Evolutionary conservation across 2,797 vertebrate species (phyloP).

Genomic region (Aulostomus chinensis): DNA sequence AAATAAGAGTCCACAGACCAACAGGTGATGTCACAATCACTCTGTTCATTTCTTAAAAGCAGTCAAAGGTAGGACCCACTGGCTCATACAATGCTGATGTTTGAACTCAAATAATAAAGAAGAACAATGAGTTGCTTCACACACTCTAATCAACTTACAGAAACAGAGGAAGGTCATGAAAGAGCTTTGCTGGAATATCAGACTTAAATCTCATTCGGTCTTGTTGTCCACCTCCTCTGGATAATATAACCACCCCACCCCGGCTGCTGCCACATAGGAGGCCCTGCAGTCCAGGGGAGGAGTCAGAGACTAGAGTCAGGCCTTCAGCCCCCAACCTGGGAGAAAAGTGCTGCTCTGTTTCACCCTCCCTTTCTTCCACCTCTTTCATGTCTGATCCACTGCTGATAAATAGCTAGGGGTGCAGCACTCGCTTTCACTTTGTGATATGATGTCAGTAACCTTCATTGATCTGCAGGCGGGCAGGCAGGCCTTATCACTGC

Average conservation of each 20-base stretch:
- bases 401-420: slow-evolving; percentile 93
- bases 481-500: slow-evolving; percentile 92
- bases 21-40: too few species aligned
- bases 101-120: not conserved
- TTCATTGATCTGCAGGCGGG: slow-evolving; percentile 95
- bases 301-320: slow-evolving; percentile 19
- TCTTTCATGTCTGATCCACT: slow-evolving; percentile 63
- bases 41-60: too few species aligned
- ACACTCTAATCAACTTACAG: too few species aligned
- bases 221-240: too few species aligned
- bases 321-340: slow-evolving; percentile 29
- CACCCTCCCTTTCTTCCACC: slow-evolving; percentile 44
- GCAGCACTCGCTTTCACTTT: slow-evolving; percentile 94
- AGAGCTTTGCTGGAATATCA: too few species aligned
- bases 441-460: slow-evolving; percentile 99
- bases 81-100: too few species aligned
- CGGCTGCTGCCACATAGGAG: slow-evolving; percentile 4
- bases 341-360: slow-evolving; percentile 38
- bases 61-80: too few species aligned
- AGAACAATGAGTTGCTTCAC: not conserved
- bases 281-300: slow-evolving; percentile 11
- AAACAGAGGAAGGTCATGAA: too few species aligned
- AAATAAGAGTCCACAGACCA: too few species aligned
- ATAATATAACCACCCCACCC: too few species aligned
- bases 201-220: too few species aligned